Conservation (phyloP, 2,797 vertebrate genomes). For the Cygnus olor region DNA sequence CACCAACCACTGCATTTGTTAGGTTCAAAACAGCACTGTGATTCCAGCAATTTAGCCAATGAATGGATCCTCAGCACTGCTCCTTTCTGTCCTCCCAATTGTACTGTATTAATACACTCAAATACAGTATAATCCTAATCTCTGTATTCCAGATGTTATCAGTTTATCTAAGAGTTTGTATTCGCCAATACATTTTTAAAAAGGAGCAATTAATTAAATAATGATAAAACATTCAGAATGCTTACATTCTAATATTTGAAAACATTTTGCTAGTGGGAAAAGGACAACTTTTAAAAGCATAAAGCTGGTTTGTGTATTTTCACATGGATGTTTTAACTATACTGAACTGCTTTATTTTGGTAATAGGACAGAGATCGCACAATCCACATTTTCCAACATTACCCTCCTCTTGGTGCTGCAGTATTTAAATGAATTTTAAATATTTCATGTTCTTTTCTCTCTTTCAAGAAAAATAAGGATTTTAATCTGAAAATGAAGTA, state of each 20-base stretch:
- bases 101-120: background rate
- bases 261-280: background rate
- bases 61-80: background rate
- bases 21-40: background rate
- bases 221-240: background rate
- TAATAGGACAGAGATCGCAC: background rate
- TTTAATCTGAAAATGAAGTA: background rate
- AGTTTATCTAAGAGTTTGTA: background rate
- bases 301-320: background rate
- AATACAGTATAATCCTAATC: background rate
- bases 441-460: background rate
- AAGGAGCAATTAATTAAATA: background rate
- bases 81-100: background rate
- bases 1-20: conserved; percentile 8
- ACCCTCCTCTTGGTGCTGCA: background rate
- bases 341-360: background rate
- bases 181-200: background rate
- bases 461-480: background rate
- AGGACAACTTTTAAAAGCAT: background rate
- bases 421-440: background rate
- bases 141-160: background rate
- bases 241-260: background rate
- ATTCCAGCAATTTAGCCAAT: background rate
- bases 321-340: background rate
- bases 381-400: background rate